Conservation (phyloP, 1,140 invertebrate genomes). For the Habropoda laboriosa region DNA sequence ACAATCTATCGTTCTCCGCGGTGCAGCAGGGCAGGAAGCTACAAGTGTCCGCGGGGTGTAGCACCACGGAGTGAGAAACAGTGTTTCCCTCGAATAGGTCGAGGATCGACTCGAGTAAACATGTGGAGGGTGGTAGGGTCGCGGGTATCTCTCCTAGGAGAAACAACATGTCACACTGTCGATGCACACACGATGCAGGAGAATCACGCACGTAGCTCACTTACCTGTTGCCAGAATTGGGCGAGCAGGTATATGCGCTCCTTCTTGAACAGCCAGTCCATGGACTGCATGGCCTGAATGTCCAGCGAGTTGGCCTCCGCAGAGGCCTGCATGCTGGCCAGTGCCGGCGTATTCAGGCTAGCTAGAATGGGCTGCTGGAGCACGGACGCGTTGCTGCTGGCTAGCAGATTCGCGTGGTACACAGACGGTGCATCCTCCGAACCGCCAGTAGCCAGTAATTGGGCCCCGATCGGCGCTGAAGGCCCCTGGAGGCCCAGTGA, state of each 20-base stretch:
- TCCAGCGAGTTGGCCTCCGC: slow-evolving; percentile 84
- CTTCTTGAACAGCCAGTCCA: slow-evolving; percentile 97
- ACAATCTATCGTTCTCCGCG: background rate
- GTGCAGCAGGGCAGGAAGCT: slow-evolving; percentile 22
- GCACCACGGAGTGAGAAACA: background rate
- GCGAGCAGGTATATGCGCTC: slow-evolving; percentile 95
- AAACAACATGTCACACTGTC: too few relatives aligned
- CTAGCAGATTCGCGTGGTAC: slow-evolving; percentile 80
- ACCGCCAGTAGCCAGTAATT: slow-evolving; percentile 78
- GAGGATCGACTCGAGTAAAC: background rate
- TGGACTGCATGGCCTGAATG: slow-evolving; percentile 93
- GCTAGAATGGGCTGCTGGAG: slow-evolving; percentile 78
- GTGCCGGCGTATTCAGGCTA: slow-evolving; percentile 80
- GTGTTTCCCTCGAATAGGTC: slow-evolving; percentile 9
- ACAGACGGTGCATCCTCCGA: slow-evolving; percentile 76
- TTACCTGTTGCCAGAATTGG: slow-evolving; percentile 95
- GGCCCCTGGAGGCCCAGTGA: slow-evolving; percentile 82
- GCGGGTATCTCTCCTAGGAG: too few relatives aligned
- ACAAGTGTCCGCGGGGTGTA: slow-evolving; percentile 38
- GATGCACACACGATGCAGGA: background rate
- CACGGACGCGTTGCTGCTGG: slow-evolving; percentile 78
- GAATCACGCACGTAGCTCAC: slow-evolving; percentile 26
- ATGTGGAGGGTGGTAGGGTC: slow-evolving; percentile 5
- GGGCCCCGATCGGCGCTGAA: slow-evolving; percentile 81
- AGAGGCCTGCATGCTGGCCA: slow-evolving; percentile 88